Evolutionary conservation across 2,113 vertebrate species (phyloP).

Genomic region (Pachycephala philippinensis): DNA sequence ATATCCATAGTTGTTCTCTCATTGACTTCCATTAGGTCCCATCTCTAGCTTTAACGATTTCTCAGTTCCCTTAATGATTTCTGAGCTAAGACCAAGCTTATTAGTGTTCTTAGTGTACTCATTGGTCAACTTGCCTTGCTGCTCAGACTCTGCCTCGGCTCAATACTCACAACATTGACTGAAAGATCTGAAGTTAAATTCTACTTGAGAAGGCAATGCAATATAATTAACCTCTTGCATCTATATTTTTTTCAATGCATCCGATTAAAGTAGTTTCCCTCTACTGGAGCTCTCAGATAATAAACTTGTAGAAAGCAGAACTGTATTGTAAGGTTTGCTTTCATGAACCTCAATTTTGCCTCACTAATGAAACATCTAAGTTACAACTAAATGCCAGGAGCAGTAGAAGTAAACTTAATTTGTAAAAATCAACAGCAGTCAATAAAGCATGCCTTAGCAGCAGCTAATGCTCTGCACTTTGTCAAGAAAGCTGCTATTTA

Average conservation of each 20-base stretch:
- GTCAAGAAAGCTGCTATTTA: neutral
- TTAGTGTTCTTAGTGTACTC: neutral
- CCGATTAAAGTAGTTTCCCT: neutral
- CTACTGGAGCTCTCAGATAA: neutral
- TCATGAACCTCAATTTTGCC: neutral
- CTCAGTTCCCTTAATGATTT: neutral
- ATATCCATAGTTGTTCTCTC: neutral
- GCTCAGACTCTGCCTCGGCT: neutral
- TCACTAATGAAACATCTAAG: neutral
- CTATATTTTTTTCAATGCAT: neutral
- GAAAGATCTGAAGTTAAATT: constrained; percentile 15
- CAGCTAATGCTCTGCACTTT: neutral
- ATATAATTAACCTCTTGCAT: constrained; percentile 6
- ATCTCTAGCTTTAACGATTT: constrained; percentile 28
- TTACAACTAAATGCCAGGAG: neutral
- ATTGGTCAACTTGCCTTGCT: constrained; percentile 7
- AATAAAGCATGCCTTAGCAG: neutral
- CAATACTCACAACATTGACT: neutral
- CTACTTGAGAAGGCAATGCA: constrained; percentile 20
- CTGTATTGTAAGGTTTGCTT: neutral
- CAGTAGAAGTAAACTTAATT: neutral
- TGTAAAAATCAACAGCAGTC: neutral
- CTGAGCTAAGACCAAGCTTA: neutral
- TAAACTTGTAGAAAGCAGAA: neutral
- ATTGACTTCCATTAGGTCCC: neutral